These are phyloP conservation scores for Dicentrarchus labrax DNA, from an alignment of 2,113 vertebrate genomes.

Conservation along the genomic window DNA sequence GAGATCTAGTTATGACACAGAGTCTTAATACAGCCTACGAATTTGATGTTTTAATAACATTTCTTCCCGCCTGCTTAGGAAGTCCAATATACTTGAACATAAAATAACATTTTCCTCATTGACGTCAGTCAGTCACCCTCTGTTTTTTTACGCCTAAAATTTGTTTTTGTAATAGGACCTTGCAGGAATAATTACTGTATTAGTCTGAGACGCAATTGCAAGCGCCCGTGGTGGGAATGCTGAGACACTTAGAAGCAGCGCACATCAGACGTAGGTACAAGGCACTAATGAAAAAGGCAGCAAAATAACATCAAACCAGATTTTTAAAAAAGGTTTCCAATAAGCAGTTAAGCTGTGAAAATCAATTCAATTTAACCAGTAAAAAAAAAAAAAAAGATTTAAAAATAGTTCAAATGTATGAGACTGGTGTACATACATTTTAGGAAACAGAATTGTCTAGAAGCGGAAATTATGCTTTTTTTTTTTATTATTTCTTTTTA, in stretches of 20 bases:
- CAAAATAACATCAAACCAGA: background rate
- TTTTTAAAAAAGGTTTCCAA: background rate
- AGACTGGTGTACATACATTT: too few species aligned
- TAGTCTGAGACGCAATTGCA: slow-evolving; percentile 2
- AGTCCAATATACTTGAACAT: background rate
- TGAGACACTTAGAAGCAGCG: background rate
- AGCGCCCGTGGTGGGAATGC: slow-evolving; percentile 10
- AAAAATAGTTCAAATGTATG: too few species aligned
- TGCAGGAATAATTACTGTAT: slow-evolving; percentile 8
- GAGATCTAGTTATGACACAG: background rate
- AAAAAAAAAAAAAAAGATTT: too few species aligned
- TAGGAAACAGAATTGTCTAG: too few species aligned
- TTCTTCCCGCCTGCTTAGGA: background rate
- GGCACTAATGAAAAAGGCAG: background rate
- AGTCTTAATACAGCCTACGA: slow-evolving; percentile 6
- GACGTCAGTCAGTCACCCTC: background rate
- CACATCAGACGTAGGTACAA: background rate
- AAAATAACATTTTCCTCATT: background rate
- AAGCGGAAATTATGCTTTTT: too few species aligned
- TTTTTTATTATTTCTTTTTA: too few species aligned
- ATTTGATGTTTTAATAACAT: slow-evolving; percentile 14
- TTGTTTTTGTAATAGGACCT: background rate
- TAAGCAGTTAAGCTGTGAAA: background rate
- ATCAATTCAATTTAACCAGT: too few species aligned
- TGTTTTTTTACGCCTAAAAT: background rate